Conservation (phyloP, 2,888 invertebrate genomes). For the Siphlonurus alternatus region DNA sequence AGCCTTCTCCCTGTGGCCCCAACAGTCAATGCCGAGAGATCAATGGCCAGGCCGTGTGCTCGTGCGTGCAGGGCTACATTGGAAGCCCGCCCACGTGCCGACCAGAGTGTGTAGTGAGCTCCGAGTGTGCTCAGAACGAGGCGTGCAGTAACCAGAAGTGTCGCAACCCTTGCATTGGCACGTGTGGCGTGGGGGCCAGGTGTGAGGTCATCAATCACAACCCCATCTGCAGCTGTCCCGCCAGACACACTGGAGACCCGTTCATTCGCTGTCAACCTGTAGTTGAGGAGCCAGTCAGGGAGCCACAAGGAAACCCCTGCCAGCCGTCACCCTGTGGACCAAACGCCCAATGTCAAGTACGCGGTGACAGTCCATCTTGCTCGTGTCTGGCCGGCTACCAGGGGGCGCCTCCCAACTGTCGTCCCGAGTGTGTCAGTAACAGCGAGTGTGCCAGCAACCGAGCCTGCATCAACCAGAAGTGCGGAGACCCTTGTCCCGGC, state of each 20-base stretch:
- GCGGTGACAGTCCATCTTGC: constrained; percentile 64
- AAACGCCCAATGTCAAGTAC: constrained; percentile 60
- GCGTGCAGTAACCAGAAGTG: constrained; percentile 58
- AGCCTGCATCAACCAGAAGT: constrained; percentile 59
- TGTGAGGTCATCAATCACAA: constrained; percentile 62
- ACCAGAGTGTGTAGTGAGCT: constrained; percentile 53
- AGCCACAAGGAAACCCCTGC: constrained; percentile 29
- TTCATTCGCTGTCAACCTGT: constrained; percentile 43
- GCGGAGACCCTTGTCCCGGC: constrained; percentile 60
- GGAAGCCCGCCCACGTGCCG: constrained; percentile 48
- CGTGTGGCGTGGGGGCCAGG: constrained; percentile 51
- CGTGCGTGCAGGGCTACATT: constrained; percentile 49
- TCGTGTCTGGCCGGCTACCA: constrained; percentile 66
- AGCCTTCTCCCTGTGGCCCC: constrained; percentile 33
- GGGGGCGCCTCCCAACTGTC: constrained; percentile 41
- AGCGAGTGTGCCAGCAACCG: constrained; percentile 62
- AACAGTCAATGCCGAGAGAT: constrained; percentile 33
- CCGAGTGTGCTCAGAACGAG: constrained; percentile 49
- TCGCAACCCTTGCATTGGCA: constrained; percentile 59
- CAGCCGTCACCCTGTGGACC: constrained; percentile 47
- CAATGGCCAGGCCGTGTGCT: constrained; percentile 43
- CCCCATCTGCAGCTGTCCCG: constrained; percentile 58
- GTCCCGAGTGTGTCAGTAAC: constrained; percentile 59
- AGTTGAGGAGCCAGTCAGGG: constrained; percentile 5
- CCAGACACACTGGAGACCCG: constrained; percentile 54